These are phyloP conservation scores for Sorex araneus DNA, from an alignment of 2,113 vertebrate genomes.

Conservation along the genomic window DNA sequence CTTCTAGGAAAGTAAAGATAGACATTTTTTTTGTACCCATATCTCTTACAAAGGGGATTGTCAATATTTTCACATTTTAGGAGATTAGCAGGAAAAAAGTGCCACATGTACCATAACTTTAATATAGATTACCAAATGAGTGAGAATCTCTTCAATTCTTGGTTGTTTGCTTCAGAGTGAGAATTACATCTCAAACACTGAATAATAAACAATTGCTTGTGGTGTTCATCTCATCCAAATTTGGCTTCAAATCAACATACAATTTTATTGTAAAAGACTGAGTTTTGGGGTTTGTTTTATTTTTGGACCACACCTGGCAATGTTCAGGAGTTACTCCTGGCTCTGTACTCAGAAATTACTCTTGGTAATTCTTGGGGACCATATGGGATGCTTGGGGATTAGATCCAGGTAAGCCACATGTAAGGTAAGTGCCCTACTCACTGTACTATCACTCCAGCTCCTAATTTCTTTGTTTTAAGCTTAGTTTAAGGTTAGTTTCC, in stretches of 20 bases:
- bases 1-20: slow-evolving; percentile 22
- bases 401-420: no score
- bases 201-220: neutral
- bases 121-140: slow-evolving; percentile 3
- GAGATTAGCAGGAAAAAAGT: neutral
- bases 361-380: no score
- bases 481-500: neutral
- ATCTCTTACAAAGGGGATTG: neutral
- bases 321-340: no score
- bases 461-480: neutral
- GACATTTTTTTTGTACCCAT: neutral
- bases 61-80: neutral
- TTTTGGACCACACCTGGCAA: neutral
- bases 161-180: neutral
- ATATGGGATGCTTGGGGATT: no score
- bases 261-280: neutral
- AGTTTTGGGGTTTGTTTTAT: neutral
- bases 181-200: neutral
- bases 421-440: no score
- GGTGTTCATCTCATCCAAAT: neutral
- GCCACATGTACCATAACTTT: neutral
- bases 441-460: neutral
- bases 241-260: neutral
- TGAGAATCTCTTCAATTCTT: neutral
- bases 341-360: no score